phyloP scores from a whole-genome alignment of 2,888 invertebrate genomes.

The Acrocera orbiculus region DNA sequence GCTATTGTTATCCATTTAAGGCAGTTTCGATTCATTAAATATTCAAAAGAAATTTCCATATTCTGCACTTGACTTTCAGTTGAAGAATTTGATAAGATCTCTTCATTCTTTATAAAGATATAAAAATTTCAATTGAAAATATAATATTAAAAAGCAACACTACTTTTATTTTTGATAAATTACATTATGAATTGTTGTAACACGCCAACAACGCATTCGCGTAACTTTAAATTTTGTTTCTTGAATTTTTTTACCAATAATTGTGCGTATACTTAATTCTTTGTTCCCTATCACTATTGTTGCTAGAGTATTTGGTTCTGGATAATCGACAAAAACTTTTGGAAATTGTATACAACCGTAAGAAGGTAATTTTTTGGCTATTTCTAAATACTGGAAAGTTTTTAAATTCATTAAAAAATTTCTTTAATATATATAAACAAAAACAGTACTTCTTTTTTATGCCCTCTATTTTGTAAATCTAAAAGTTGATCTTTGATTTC shows the following conservation, averaged over 20 bases:
- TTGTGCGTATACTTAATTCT: conserved; percentile 59
- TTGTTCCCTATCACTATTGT: conserved; percentile 70
- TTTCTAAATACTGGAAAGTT: conserved; percentile 53
- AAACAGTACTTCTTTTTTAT: conserved; percentile 66
- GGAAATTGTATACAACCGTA: conserved; percentile 79
- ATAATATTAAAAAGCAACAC: background rate
- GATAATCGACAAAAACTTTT: conserved; percentile 60
- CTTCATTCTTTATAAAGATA: conserved; percentile 11
- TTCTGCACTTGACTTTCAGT: conserved; percentile 18
- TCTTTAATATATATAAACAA: background rate
- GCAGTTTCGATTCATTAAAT: conserved; percentile 78
- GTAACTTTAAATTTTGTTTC: conserved; percentile 87
- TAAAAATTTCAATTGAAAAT: background rate
- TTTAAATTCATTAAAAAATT: too few species aligned
- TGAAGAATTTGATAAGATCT: conserved; percentile 10
- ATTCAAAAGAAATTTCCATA: conserved; percentile 84
- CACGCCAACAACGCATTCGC: conserved; percentile 93
- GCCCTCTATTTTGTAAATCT: conserved; percentile 53
- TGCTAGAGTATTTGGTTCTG: conserved; percentile 45
- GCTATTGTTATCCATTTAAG: conserved; percentile 86
- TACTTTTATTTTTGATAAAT: conserved; percentile 19
- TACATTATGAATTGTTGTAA: conserved; percentile 66
- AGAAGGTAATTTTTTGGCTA: conserved; percentile 65
- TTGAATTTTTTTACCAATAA: conserved; percentile 40
- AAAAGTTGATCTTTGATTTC: conserved; percentile 51